Evolutionary conservation across 1,140 invertebrate genomes (phyloP), one percentile per base, ranked within the genome.

Genomic region (Macrosteles quadrilineatus): DNA sequence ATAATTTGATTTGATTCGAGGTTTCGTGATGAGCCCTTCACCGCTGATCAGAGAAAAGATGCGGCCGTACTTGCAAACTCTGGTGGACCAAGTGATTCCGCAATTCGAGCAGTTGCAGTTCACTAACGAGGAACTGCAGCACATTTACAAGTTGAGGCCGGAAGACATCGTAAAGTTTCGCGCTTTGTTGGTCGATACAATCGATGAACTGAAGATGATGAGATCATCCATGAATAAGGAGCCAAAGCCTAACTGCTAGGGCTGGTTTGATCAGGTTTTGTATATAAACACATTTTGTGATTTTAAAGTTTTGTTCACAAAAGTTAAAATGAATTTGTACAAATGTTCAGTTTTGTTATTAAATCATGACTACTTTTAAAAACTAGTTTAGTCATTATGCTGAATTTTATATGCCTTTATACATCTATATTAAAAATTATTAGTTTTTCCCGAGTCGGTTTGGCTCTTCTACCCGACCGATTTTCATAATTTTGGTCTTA

Each of bases 151-250:
- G 1, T 32, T 63, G 29, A 63, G 31, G 17, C 59, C 59, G 2
- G 59, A 63, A n/a, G 27, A 63, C 17, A 63, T 63, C 23, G 17
- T 63, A 6, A 63, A 63, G 29, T 63, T 63, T 36, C 25, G 59
- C 1, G 59, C 2, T 31, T 23, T 63, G 29, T 32, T 63, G 32
- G 59, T 14, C 1, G 59, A 63, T 17, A 63, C 59, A 2, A 30
- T 29, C 2, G 59, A 63, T 21, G n/a, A 9, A 19, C 30, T 63
- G 11, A 30, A 63, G n/a, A 30, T 11, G 1, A 63, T 63, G 25
- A 63, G 47, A 3, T 50, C 47, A 19, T 17, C 14, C 21, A 50
- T 50, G 47, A 50, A 50, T 19, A 50, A 50, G 21, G 47, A 50
- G 3, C 47, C 47, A 50, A 50, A 50, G 21, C 14, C 14, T 3